Evolutionary conservation across 2,113 vertebrate genomes (phyloP), one percentile per base, ranked within the genome.

Genomic region (Carassius carassius): DNA sequence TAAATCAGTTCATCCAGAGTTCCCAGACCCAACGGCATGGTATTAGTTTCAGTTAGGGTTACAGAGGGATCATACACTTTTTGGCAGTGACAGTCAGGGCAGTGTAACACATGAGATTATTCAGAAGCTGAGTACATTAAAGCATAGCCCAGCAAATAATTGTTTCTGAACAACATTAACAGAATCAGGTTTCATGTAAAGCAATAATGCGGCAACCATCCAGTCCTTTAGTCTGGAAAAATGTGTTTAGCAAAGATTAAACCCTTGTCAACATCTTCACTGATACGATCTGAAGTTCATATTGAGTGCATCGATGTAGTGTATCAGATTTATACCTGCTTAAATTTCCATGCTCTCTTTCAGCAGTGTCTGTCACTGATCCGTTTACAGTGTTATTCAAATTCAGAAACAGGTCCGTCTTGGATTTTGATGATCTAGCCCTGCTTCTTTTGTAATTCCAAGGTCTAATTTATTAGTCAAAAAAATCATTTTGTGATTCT

Each of bases 151-250:
- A 23, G n/a, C 21, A 23, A 75, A 75, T 49, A 75, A 49, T 23
- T 75, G 21, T 49, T 49, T 49, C 44, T 1, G 17, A 51, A 51
- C 47, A 25, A 75, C n/a, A 17, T 51, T n/a, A 51, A 75, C 21
- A 51, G 44, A 75, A 75, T 75, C n/a, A 75, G 44, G 73, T 75
- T 75, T 51, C 73, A 49, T 75, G 37, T 51, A 75, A 75, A 51
- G 73, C 6, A 6, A 75, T 47, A 49, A 25, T 49, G 44, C 41
- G 67, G 19, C 35, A 70, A 41, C 35, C 67, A 41, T 21, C 35
- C 67, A 70, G 2, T 11, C 9, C 19, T 70, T 41, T n/a, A 51
- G 73, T 29, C 44, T 51, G 13, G 72, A 49, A 74, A 74, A 75
- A 75, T 75, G n/a, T 17, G 13, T 75, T 8, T 14, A n/a, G 7